Base-by-base conservation (phyloP, 2,888 invertebrate species). In the Caenorhabditis wallacei region DNA sequence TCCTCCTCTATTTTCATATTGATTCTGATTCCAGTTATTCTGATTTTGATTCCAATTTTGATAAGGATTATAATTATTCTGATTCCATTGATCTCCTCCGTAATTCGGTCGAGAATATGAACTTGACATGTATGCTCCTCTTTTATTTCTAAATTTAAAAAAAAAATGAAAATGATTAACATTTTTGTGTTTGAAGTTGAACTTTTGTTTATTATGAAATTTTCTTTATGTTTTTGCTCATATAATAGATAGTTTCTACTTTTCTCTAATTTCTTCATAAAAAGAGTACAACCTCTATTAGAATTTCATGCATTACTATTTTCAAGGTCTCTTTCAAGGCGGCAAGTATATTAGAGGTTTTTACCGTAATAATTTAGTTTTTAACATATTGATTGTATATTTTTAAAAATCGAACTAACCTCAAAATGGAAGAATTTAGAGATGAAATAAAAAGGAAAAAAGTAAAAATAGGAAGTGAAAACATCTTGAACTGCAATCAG, bases 41-140 rank as follows among this genome's bases (percentile, higher is more conserved):
- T 72, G 72, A 30, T 72, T 53, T 30, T 74, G 74, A 66, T 64
- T 66, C 63, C 63, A 72, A 20, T 72, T 75, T 22, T 75, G 75
- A 57, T 79, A 71, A 37, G 71, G 79, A 35, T 79, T 79, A 46
- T 79, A 79, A 22, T 8, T 54, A 35, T 79, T 79, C n/a, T 79
- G 78, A 40, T 46, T 59, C 69, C 74, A 68, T 35, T 72, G 71
- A 1, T 71, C 64, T 11, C 51, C 51, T 24, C 48, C 56, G 35
- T 79, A 79, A 46, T 54, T 79, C 0, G 79, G 79, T 48, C 79
- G 56, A 30, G 63, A 64, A 20, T 79, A 79, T 1, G 79, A 61
- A n/a, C 64, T 66, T 18, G 64, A 48, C 79, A 79, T 79, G 66
- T 79, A 79, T 1, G 71, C 79, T 24, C 79, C 79, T 66, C 79